phyloP scores from a whole-genome alignment of 2,888 invertebrate species.

The Lasioglossum vierecki region DNA sequence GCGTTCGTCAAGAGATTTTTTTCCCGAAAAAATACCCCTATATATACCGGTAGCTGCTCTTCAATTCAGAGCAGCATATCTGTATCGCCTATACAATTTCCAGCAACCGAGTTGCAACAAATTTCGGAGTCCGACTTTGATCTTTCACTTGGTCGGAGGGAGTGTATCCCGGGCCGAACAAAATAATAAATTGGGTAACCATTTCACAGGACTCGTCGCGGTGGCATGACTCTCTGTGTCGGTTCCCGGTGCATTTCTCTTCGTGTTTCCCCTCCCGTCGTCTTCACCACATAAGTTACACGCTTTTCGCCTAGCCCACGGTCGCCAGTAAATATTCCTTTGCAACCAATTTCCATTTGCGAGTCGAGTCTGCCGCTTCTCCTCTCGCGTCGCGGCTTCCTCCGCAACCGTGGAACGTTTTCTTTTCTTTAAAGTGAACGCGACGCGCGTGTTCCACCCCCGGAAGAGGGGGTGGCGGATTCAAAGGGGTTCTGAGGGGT shows the following conservation, averaged over 20 bases:
- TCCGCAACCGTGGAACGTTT: constrained; percentile 12
- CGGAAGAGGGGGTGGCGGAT: constrained; percentile 35
- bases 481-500: constrained; percentile 46
- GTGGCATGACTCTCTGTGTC: constrained; percentile 10
- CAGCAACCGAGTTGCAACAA: background rate
- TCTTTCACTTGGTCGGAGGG: background rate
- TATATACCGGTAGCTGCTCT: background rate
- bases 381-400: background rate
- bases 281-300: constrained; percentile 61
- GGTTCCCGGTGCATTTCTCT: constrained; percentile 52
- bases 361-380: constrained; percentile 35
- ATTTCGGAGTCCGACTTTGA: background rate
- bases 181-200: constrained; percentile 9
- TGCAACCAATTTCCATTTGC: constrained; percentile 71
- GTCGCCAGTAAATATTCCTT: constrained; percentile 68
- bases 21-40: background rate
- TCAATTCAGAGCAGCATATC: background rate
- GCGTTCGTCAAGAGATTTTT: background rate
- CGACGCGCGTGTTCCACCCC: constrained; percentile 6
- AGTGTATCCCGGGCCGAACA: background rate
- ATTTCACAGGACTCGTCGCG: constrained; percentile 23
- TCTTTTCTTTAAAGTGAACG: constrained; percentile 31
- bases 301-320: constrained; percentile 57
- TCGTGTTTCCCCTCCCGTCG: constrained; percentile 35
- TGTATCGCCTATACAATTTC: background rate